Percentiles rank a stretch among this genome's conserved stretches.
Conservation (phyloP, 2,888 invertebrate genomes). For the Bimastos eiseni region DNA sequence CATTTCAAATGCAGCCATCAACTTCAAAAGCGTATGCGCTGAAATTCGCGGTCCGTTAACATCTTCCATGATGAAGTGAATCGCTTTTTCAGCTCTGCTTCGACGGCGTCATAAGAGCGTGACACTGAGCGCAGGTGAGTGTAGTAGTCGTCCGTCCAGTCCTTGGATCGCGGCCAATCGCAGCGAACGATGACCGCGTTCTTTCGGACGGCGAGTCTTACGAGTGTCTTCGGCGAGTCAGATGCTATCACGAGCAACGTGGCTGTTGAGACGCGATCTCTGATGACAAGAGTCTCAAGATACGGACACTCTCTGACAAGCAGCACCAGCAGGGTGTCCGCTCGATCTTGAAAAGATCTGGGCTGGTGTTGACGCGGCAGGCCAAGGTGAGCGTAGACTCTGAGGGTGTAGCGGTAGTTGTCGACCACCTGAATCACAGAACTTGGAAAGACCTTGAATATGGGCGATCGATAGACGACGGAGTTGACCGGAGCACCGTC, state of each 20-base stretch:
- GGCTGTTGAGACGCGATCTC: constrained; percentile 77
- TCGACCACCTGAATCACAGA: constrained; percentile 68
- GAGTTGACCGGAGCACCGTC: constrained; percentile 73
- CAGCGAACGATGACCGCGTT: constrained; percentile 72
- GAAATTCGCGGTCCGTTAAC: constrained; percentile 56
- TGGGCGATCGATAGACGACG: constrained; percentile 70
- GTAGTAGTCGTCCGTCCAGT: constrained; percentile 73
- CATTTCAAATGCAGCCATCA: neutral
- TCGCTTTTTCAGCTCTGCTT: constrained; percentile 73
- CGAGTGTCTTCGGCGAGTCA: constrained; percentile 69
- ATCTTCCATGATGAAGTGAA: constrained; percentile 69
- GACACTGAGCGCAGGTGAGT: constrained; percentile 71
- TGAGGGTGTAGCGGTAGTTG: constrained; percentile 69
- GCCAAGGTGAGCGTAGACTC: constrained; percentile 72
- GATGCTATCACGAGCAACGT: constrained; percentile 75
- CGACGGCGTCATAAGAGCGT: constrained; percentile 70
- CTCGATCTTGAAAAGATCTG: constrained; percentile 72
- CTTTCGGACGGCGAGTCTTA: constrained; percentile 70
- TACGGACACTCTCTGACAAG: constrained; percentile 72
- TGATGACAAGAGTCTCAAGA: constrained; percentile 72
- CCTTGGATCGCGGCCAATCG: constrained; percentile 71
- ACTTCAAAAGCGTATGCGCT: neutral
- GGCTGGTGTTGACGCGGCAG: constrained; percentile 72
- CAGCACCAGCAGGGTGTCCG: constrained; percentile 72
- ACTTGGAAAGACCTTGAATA: constrained; percentile 64